These are phyloP conservation scores for Augochlora pura DNA, from an alignment of 1,140 invertebrate genomes.

Conservation along the genomic window DNA sequence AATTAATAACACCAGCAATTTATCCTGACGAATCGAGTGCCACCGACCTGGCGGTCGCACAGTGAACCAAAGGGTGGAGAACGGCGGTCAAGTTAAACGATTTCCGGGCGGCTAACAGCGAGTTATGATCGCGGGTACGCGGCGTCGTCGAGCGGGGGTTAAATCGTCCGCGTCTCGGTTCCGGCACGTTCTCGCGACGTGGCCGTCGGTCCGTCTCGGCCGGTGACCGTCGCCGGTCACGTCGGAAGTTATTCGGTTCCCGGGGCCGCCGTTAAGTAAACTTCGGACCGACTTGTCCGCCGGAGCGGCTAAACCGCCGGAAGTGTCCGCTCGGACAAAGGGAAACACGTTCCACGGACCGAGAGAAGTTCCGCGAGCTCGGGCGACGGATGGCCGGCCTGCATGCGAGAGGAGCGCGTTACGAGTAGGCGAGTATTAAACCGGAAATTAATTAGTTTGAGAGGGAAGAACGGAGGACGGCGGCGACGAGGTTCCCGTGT, in stretches of 20 bases:
- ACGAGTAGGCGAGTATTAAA: constrained; percentile 15
- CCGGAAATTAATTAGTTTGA: constrained; percentile 26
- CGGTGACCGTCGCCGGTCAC: not conserved
- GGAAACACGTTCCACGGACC: constrained; percentile 5
- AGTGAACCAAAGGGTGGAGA: no score
- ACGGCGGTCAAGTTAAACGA: no score
- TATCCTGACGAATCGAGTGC: no score
- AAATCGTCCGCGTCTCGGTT: not conserved
- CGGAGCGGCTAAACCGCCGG: not conserved
- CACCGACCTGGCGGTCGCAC: no score
- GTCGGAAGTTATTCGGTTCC: constrained; percentile 10
- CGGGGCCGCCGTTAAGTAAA: not conserved
- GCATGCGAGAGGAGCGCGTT: not conserved
- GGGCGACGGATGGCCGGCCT: not conserved
- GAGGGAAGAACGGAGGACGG: not conserved
- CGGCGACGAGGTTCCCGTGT: no score
- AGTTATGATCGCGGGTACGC: not conserved
- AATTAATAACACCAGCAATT: no score
- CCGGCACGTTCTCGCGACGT: constrained; percentile 9
- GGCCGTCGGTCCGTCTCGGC: not conserved
- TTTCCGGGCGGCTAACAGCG: not conserved
- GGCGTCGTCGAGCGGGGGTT: not conserved
- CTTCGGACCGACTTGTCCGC: not conserved
- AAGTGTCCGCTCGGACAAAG: not conserved
- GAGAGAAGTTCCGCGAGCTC: not conserved